phyloP scores from a whole-genome alignment of 1,140 invertebrate genomes.

The Hermatobates lingyangjiaoensis region DNA sequence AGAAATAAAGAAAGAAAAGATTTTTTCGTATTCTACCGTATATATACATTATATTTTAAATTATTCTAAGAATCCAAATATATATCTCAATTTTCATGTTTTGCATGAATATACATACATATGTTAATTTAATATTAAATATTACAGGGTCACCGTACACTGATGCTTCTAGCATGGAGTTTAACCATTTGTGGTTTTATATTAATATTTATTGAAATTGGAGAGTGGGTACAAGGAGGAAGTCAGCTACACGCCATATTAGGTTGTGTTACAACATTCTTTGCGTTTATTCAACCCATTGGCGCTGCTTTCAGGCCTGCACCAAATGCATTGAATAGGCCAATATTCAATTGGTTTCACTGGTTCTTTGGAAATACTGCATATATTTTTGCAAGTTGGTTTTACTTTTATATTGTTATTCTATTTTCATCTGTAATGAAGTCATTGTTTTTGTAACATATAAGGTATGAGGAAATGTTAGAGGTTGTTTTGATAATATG shows the following conservation, averaged over 20 bases:
- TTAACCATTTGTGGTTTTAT: conserved; percentile 59
- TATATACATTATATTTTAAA: no score
- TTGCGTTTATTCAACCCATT: conserved; percentile 75
- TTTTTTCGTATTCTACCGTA: no score
- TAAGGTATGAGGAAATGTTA: no score
- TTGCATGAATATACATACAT: no score
- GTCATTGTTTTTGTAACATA: no score
- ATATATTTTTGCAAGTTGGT: conserved; percentile 73
- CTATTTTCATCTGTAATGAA: no score
- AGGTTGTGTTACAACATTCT: conserved; percentile 51
- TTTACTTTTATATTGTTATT: not conserved
- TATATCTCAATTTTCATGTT: conserved; percentile 8
- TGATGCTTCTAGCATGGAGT: conserved; percentile 65
- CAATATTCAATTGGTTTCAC: conserved; percentile 87
- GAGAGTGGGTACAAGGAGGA: conserved; percentile 44
- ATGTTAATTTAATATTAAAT: no score
- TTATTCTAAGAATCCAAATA: no score
- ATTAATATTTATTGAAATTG: conserved; percentile 65
- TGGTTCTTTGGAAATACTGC: conserved; percentile 85
- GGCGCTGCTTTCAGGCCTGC: conserved; percentile 72
- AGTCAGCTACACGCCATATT: conserved; percentile 64
- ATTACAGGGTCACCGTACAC: conserved; percentile 60
- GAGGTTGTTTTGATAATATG: no score
- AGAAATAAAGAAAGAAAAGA: no score
- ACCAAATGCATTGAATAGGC: conserved; percentile 56